These are phyloP conservation scores for Acanthiza pusilla DNA, from an alignment of 2,797 vertebrate genomes.

Conservation along the genomic window DNA sequence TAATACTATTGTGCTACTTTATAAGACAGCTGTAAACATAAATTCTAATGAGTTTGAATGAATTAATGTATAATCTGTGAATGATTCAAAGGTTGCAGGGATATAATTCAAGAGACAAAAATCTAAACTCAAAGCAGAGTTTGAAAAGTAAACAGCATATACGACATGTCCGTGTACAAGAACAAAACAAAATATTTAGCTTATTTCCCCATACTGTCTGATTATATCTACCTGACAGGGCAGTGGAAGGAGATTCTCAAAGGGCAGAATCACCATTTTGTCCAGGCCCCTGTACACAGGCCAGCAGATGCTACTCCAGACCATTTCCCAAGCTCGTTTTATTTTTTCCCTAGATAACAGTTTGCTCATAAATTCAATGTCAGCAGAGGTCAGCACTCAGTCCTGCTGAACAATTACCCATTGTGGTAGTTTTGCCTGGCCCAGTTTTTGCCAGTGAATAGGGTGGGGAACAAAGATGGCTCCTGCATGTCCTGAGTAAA, in stretches of 20 bases:
- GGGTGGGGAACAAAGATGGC: too few relatives aligned
- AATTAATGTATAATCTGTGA: neutral
- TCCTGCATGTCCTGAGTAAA: too few relatives aligned
- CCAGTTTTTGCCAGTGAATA: too few relatives aligned
- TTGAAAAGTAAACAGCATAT: neutral
- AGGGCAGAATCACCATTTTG: neutral
- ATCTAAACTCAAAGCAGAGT: neutral
- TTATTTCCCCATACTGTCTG: neutral
- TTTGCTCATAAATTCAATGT: neutral
- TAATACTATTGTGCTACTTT: neutral
- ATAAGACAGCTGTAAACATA: neutral
- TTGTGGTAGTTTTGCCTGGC: too few relatives aligned
- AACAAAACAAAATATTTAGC: neutral
- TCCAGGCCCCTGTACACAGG: fast-evolving
- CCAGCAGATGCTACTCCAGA: neutral
- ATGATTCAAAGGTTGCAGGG: neutral
- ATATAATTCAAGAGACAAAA: neutral
- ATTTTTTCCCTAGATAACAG: neutral
- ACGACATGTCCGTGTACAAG: fast-evolving
- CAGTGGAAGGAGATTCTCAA: neutral
- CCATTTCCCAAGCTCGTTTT: neutral
- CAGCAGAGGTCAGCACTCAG: neutral
- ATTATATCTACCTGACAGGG: neutral
- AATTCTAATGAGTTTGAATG: neutral
- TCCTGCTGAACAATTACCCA: neutral